Evolutionary conservation across 2,113 vertebrate species (phyloP), one percentile per base, ranked within the genome.

Genomic region (Delphinapterus leucas): DNA sequence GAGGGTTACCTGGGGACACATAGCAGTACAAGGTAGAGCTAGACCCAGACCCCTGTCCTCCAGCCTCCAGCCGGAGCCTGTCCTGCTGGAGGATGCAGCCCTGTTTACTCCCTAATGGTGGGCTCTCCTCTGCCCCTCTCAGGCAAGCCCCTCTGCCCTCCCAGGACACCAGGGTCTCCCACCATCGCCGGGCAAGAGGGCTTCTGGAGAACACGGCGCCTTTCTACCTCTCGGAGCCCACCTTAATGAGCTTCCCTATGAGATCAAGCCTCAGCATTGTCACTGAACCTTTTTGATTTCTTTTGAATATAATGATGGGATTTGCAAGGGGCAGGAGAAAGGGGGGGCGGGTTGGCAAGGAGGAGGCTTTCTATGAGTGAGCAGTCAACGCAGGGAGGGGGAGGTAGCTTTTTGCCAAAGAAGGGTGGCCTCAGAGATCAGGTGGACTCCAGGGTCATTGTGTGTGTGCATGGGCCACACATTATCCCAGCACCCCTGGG

Each of bases 271-370:
- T 96, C 1, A 0, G 73, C 80, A 97, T 97, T 96, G 94, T 96
- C 98, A 91, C 67, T 63, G 96, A 97, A 95, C 81, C 47, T 89
- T 85, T 28, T 83, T 53, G 5, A 73, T 87, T 90, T 18, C 60
- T 77, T 97, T 21, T 95, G 96, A 97, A 87, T 74, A 74, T 61
- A 63, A 92, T 81, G 95, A 96, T 41, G 41, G 55, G 60, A 82
- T 86, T 80, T 93, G 55, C 8, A 95, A 97, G 65, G 58, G 87
- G 17, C 2, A 0, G 28, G 88, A 95, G 84, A 68, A 31, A 85
- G 49, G 20, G 11, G 12, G 18, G 11, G 49, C 4, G 12, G 23
- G 18, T 44, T 23, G 55, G 65, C 2, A 25, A 79, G 49, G 70
- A 89, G 28, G 38, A 71, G 76, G 90, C 38, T 76, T 89, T 28